Base-by-base conservation (phyloP, 2,888 invertebrate species). In the Sphaeridia pumilis region DNA sequence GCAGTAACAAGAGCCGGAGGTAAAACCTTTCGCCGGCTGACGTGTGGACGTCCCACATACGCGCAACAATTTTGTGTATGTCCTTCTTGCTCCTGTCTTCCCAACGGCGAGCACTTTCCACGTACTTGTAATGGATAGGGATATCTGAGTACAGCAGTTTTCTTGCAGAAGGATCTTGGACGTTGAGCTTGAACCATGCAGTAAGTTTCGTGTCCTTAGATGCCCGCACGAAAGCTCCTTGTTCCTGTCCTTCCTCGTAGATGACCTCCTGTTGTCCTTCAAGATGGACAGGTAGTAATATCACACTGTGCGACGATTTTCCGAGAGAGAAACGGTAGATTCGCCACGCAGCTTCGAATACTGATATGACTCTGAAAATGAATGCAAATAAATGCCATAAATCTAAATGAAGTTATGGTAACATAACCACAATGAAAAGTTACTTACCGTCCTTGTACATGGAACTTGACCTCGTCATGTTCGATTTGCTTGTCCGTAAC, bases 281-380 rank as follows among this genome's bases (percentile, higher is more conserved):
- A 14, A 64, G 49, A 49, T 62, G 64, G 4, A 64, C 55, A 14
- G 49, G 51, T 1, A 65, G 36, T 44, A 57, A 57, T 7, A 31
- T 10, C 17, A 63, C 53, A 7, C 59, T 46, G 20, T 63, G 67
- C 24, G 38, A 47, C 7, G 58, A 45, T 14, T 62, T 58, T 56
- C 60, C 64, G 20, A 67, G 60, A n/a, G 52, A 54, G 42, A 60
- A 63, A 21, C 61, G 58, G 46, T 66, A 63, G 22, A 69, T 59
- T 34, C 68, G 49, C 69, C 69, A 71, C n/a, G 59, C 56, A 4
- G 68, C 69, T 61, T 71, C 69, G 50, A 61, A n/a, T n/a, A n/a
- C n/a, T n/a, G n/a, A n/a, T n/a, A n/a, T n/a, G n/a, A n/a, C n/a
- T n/a, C n/a, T n/a, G n/a, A n/a, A n/a, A n/a, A n/a, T n/a, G n/a